Conservation (phyloP, 2,888 invertebrate species). For the Tridacna gigas region DNA sequence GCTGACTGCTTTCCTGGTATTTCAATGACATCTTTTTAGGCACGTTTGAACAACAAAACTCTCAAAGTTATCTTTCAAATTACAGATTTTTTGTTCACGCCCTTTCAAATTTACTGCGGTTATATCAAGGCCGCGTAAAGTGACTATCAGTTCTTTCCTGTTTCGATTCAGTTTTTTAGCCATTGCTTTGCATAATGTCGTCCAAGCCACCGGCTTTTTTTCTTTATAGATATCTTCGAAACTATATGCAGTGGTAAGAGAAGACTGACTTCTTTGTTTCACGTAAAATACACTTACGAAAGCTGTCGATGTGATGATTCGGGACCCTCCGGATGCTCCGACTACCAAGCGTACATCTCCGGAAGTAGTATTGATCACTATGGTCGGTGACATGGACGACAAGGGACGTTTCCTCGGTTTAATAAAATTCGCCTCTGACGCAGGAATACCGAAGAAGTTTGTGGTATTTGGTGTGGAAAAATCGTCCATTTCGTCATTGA, state of each 20-base stretch:
- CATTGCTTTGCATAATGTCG: too few species aligned
- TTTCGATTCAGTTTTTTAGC: too few species aligned
- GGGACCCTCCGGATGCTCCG: slow-evolving; percentile 96
- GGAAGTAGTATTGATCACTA: slow-evolving; percentile 88
- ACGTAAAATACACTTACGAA: slow-evolving; percentile 71
- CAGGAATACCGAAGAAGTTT: slow-evolving; percentile 85
- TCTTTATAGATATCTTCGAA: too few species aligned
- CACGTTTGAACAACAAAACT: slow-evolving; percentile 89
- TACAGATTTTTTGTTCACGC: too few species aligned
- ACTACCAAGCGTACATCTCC: slow-evolving; percentile 89
- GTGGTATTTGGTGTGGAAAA: slow-evolving; percentile 89
- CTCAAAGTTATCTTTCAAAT: slow-evolving; percentile 89
- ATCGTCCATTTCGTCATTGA: slow-evolving; percentile 96
- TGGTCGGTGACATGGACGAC: slow-evolving; percentile 95
- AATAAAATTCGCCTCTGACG: slow-evolving; percentile 94
- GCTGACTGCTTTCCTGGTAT: slow-evolving; percentile 64
- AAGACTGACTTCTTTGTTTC: too few species aligned
- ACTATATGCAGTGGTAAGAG: too few species aligned
- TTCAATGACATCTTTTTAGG: slow-evolving; percentile 64
- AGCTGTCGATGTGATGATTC: slow-evolving; percentile 92
- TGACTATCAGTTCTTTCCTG: too few species aligned
- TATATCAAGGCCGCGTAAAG: too few species aligned
- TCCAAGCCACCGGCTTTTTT: too few species aligned
- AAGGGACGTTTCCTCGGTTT: slow-evolving; percentile 93
- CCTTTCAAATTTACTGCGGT: too few species aligned